These are phyloP conservation scores for Cheilosia scutellata DNA, from an alignment of 2,888 invertebrate genomes.

Conservation along the genomic window DNA sequence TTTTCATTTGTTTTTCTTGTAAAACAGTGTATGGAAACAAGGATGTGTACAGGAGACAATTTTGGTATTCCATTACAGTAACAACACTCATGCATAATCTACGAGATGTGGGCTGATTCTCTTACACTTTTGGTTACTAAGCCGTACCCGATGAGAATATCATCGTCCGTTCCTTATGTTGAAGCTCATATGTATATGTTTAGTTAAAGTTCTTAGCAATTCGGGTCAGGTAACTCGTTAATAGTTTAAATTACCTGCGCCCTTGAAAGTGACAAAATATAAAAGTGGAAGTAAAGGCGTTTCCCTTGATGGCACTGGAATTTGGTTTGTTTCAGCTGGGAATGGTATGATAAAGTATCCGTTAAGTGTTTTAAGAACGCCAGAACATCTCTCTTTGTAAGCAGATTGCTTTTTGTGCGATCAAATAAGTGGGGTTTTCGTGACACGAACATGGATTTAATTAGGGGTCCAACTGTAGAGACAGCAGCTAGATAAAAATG, in stretches of 20 bases:
- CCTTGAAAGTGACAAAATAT: constrained; percentile 27
- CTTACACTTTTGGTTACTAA: constrained; percentile 28
- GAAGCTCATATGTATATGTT: background rate
- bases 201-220: constrained; percentile 35
- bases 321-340: background rate
- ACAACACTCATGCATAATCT: constrained; percentile 60
- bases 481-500: too few relatives aligned
- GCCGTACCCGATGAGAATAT: constrained; percentile 4
- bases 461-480: too few relatives aligned
- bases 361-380: too few relatives aligned
- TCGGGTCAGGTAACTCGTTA: constrained; percentile 73
- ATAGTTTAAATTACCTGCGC: constrained; percentile 66
- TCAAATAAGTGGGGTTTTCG: too few relatives aligned
- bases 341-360: too few relatives aligned
- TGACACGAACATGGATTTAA: too few relatives aligned
- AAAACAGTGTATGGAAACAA: constrained; percentile 26
- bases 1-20: constrained; percentile 16
- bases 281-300: background rate
- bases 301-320: background rate
- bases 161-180: background rate
- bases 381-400: too few relatives aligned
- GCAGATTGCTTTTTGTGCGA: too few relatives aligned
- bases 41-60: constrained; percentile 52
- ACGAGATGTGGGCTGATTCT: constrained; percentile 2
- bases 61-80: constrained; percentile 73